Percentiles rank a stretch among this genome's conserved stretches.
These are phyloP conservation scores for Popillia japonica DNA, from an alignment of 1,140 invertebrate species.

Conservation along the genomic window DNA sequence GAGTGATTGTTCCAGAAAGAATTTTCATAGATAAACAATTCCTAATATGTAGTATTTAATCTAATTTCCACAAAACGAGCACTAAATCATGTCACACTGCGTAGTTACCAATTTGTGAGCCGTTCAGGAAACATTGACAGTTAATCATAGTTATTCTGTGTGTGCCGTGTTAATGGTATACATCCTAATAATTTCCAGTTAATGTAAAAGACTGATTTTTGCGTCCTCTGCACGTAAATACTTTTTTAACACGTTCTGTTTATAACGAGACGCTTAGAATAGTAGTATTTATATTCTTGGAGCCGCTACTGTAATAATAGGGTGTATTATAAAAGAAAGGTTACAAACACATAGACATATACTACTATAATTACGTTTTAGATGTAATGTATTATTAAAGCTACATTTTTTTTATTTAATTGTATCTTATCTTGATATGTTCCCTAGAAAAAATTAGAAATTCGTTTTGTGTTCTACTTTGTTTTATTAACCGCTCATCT, in stretches of 20 bases:
- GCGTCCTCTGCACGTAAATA: background rate
- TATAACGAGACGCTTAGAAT: conserved; percentile 20
- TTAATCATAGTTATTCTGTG: conserved; percentile 20
- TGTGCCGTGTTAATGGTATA: background rate
- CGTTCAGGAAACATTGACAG: background rate
- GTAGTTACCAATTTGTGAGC: no score
- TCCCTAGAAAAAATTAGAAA: conserved; percentile 1
- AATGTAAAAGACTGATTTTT: background rate
- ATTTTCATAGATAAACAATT: no score
- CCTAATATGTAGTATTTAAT: no score
- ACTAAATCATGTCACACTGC: no score
- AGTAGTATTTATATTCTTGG: background rate
- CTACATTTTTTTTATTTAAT: conserved; percentile 14
- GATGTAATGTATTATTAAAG: conserved; percentile 3
- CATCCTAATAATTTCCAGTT: background rate
- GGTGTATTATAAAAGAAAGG: background rate
- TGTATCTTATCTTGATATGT: background rate
- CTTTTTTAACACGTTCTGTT: background rate
- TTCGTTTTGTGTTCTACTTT: no score
- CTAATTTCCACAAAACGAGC: no score
- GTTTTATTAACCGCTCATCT: no score
- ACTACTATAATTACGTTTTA: conserved; percentile 1
- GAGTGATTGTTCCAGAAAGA: no score
- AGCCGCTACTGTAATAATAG: background rate
- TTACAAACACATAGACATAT: no score